Evolutionary conservation across 2,113 vertebrate species (phyloP).

Genomic region (Isichthys henryi): DNA sequence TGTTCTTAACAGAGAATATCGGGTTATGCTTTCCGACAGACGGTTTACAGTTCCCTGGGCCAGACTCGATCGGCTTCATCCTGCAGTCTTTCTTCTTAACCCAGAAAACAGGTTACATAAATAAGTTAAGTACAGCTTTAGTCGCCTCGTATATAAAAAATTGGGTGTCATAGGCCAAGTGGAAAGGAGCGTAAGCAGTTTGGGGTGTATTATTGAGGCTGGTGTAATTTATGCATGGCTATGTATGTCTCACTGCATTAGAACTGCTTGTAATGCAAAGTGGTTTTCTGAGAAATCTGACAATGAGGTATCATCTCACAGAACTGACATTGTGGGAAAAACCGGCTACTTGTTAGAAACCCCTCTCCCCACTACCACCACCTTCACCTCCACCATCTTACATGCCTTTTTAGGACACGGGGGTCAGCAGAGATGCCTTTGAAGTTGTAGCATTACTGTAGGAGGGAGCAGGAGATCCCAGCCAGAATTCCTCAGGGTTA

Average conservation of each 20-base stretch:
- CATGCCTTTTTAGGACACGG: background rate
- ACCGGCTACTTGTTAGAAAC: background rate
- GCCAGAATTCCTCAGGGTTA: slow-evolving; percentile 34
- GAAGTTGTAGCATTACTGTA: background rate
- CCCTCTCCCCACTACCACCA: background rate
- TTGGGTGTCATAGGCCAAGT: background rate
- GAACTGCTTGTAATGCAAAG: background rate
- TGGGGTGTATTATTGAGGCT: background rate
- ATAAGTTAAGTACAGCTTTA: background rate
- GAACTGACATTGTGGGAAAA: background rate
- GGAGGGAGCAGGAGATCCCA: background rate
- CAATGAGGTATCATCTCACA: background rate
- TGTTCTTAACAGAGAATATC: background rate
- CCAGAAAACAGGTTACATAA: background rate
- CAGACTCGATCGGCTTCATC: background rate
- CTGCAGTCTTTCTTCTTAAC: background rate
- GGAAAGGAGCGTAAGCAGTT: background rate
- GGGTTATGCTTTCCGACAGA: background rate
- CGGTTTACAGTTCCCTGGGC: background rate
- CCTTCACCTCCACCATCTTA: background rate
- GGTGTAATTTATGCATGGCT: background rate
- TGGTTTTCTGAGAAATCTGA: background rate
- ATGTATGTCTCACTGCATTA: background rate
- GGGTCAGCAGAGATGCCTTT: background rate
- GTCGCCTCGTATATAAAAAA: background rate